Evolutionary conservation across 2,113 vertebrate species (phyloP).

Genomic region (Felis chaus): DNA sequence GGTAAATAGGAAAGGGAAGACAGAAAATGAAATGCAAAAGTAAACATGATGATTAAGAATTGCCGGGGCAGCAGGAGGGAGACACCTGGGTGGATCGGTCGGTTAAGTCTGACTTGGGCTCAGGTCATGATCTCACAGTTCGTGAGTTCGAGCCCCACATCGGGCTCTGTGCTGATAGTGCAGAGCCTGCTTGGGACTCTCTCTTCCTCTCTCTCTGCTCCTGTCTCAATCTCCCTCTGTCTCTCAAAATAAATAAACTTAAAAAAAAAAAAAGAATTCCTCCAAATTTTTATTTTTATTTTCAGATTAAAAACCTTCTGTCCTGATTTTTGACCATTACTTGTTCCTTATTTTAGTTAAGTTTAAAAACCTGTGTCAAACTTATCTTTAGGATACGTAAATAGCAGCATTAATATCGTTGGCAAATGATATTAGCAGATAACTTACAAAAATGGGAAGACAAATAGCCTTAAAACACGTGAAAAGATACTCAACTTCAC

Average conservation of each 20-base stretch:
- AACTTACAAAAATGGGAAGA: neutral
- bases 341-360: neutral
- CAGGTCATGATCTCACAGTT: too few species aligned
- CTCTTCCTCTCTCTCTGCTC: too few species aligned
- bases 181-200: too few species aligned
- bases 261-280: too few species aligned
- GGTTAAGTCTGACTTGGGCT: too few species aligned
- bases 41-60: neutral
- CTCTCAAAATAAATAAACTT: too few species aligned
- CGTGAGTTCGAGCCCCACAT: too few species aligned
- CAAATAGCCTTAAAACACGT: neutral
- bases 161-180: too few species aligned
- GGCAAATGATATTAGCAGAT: neutral
- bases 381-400: neutral
- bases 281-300: neutral
- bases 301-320: constrained; percentile 4
- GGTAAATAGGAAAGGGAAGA: neutral
- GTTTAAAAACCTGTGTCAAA: neutral
- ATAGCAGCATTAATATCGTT: neutral
- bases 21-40: neutral
- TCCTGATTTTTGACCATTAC: neutral
- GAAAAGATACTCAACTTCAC: neutral
- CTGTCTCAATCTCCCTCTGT: too few species aligned
- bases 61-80: neutral
- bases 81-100: too few species aligned